Percentiles rank a stretch among this genome's conserved stretches.
Conservation (phyloP, 2,113 vertebrate species). For the Scomber scombrus region DNA sequence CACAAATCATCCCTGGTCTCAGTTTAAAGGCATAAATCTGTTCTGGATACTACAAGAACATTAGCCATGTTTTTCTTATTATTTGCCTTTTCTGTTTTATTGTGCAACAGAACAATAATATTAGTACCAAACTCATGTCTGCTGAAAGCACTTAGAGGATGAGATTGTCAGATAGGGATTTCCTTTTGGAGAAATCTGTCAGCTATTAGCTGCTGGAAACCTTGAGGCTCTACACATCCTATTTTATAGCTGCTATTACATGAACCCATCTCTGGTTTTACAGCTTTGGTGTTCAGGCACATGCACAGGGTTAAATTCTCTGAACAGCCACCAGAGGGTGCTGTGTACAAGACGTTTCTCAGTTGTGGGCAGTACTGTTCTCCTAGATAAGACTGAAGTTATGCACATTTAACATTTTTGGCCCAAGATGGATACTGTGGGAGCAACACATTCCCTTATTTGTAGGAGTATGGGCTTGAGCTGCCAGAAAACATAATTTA, state of each 20-base stretch:
- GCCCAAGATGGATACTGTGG: conserved; percentile 39
- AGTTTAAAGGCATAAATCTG: conserved; percentile 25
- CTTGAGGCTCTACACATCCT: conserved; percentile 44
- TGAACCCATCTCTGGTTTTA: conserved; percentile 37
- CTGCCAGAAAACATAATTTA: conserved; percentile 54
- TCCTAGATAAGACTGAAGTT: neutral
- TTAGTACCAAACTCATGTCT: conserved; percentile 36
- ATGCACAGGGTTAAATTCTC: conserved; percentile 5
- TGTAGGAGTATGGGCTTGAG: conserved; percentile 27
- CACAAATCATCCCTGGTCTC: conserved; percentile 21
- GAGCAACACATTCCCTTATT: conserved; percentile 49
- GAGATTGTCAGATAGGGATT: conserved; percentile 66
- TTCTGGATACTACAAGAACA: conserved; percentile 33
- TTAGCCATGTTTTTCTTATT: conserved; percentile 53
- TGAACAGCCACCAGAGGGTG: conserved; percentile 76
- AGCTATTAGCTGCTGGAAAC: conserved; percentile 62
- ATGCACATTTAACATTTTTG: conserved; percentile 36
- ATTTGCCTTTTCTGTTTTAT: conserved; percentile 24
- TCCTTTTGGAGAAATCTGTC: conserved; percentile 66
- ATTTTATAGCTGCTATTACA: conserved; percentile 65
- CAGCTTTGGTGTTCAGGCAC: neutral
- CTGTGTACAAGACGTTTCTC: conserved; percentile 66
- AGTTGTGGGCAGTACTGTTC: neutral
- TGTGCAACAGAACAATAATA: conserved; percentile 51
- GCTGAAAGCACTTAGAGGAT: conserved; percentile 54